Evolutionary conservation across 2,888 invertebrate species (phyloP).

Genomic region (Apamea anceps): DNA sequence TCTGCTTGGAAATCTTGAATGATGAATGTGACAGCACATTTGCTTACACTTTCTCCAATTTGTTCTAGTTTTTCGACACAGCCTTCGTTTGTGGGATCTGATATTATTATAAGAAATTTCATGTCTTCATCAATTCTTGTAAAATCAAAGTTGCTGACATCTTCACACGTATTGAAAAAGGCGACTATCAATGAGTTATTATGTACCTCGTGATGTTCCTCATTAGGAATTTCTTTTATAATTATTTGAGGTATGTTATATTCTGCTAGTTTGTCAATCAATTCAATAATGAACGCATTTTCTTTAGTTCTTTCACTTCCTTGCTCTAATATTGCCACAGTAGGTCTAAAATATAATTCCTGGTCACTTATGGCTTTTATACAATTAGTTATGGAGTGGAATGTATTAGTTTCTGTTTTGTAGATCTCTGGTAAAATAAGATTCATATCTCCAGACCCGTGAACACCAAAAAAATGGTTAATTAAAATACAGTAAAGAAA

Average conservation of each 20-base stretch:
- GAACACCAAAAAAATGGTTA: neutral
- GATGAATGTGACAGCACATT: slow-evolving; percentile 73
- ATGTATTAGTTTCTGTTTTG: slow-evolving; percentile 19
- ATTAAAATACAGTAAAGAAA: slow-evolving; percentile 25
- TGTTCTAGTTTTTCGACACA: slow-evolving; percentile 58
- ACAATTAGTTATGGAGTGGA: slow-evolving; percentile 61
- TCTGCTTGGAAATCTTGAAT: slow-evolving; percentile 56
- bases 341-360: slow-evolving; percentile 61
- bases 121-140: slow-evolving; percentile 56
- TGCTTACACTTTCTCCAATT: slow-evolving; percentile 63
- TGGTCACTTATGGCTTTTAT: slow-evolving; percentile 59
- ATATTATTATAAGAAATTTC: slow-evolving; percentile 72
- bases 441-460: neutral
- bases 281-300: slow-evolving; percentile 54
- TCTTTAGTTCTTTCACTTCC: slow-evolving; percentile 25
- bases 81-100: slow-evolving; percentile 48
- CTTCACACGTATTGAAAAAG: slow-evolving; percentile 65
- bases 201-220: slow-evolving; percentile 41
- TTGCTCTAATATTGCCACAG: slow-evolving; percentile 59
- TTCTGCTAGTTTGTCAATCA: slow-evolving; percentile 57
- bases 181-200: slow-evolving; percentile 59
- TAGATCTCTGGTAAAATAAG: slow-evolving; percentile 2
- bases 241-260: slow-evolving; percentile 59
- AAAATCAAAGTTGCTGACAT: slow-evolving; percentile 58
- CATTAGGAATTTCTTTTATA: slow-evolving; percentile 35